These are phyloP conservation scores for Diadema setosum DNA, from an alignment of 35 echinoderm and acorn worm genomes.

Conservation along the genomic window DNA sequence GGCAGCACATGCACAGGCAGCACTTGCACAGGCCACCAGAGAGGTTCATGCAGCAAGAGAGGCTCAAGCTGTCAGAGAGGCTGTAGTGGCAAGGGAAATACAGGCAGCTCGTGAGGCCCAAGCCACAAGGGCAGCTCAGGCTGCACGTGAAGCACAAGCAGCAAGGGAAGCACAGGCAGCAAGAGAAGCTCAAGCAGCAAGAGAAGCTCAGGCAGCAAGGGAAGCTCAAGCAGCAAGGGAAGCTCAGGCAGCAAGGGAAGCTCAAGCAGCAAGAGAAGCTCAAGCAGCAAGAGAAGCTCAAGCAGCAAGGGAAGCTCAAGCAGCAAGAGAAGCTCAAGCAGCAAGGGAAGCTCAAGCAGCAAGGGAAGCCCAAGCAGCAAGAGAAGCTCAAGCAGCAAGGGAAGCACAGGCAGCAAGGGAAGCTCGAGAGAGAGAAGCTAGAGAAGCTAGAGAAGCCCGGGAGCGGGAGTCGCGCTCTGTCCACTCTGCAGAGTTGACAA, in stretches of 20 bases:
- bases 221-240: neutral
- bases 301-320: neutral
- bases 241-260: neutral
- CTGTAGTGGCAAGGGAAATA: neutral
- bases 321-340: neutral
- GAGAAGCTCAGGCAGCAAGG: neutral
- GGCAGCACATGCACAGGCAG: slow-evolving; percentile 4
- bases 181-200: neutral
- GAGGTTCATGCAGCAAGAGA: neutral
- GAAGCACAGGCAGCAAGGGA: neutral
- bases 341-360: neutral
- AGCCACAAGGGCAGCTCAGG: neutral
- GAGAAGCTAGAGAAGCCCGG: neutral
- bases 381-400: neutral
- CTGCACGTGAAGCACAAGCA: neutral
- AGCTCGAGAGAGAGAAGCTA: neutral
- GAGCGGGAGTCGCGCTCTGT: neutral
- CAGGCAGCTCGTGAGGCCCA: neutral
- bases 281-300: slow-evolving; percentile 1
- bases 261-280: neutral
- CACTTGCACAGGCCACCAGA: slow-evolving; percentile 2
- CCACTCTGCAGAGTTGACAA: neutral
- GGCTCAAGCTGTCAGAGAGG: neutral
- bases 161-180: neutral
- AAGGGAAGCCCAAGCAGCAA: neutral